Evolutionary conservation across 2,113 vertebrate genomes (phyloP).

Genomic region (Hemiscyllium ocellatum): DNA sequence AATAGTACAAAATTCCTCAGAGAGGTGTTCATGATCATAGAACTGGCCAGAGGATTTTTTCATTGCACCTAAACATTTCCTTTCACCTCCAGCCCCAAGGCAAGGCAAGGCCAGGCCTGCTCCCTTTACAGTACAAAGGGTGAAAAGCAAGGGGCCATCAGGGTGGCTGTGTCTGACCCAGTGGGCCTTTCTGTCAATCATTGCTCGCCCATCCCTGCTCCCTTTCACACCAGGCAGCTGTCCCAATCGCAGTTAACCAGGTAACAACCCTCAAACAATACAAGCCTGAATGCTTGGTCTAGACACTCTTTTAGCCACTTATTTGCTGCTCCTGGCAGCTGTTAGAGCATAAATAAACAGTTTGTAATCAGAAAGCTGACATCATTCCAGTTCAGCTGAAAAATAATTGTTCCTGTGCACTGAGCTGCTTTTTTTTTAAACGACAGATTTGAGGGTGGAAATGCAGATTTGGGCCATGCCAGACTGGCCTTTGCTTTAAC

Average conservation of each 20-base stretch:
- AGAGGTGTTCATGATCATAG: slow-evolving; percentile 62
- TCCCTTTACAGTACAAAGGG: slow-evolving; percentile 57
- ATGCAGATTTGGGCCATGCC: slow-evolving; percentile 59
- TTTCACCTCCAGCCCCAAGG: slow-evolving; percentile 72
- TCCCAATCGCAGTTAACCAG: slow-evolving; percentile 79
- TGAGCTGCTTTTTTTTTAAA: slow-evolving; percentile 57
- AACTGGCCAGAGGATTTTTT: slow-evolving; percentile 70
- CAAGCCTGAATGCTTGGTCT: slow-evolving; percentile 78
- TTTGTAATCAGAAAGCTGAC: slow-evolving; percentile 84
- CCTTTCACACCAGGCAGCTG: slow-evolving; percentile 78
- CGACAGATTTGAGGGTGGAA: slow-evolving; percentile 66
- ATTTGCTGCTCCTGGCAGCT: slow-evolving; percentile 83
- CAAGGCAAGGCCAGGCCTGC: slow-evolving; percentile 62
- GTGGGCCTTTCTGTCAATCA: slow-evolving; percentile 73
- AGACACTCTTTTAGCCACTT: slow-evolving; percentile 85
- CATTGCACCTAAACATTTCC: slow-evolving; percentile 68
- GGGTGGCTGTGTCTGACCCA: slow-evolving; percentile 63
- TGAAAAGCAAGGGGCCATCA: slow-evolving; percentile 67
- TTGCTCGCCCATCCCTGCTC: slow-evolving; percentile 60
- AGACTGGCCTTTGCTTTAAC: slow-evolving; percentile 63
- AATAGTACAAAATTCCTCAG: slow-evolving; percentile 44
- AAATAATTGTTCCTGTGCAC: slow-evolving; percentile 70
- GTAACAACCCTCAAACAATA: slow-evolving; percentile 78
- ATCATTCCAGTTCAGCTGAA: slow-evolving; percentile 74
- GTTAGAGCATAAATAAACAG: slow-evolving; percentile 83